Base-by-base conservation (phyloP, 1,140 invertebrate genomes). In the Penaeus chinensis region DNA sequence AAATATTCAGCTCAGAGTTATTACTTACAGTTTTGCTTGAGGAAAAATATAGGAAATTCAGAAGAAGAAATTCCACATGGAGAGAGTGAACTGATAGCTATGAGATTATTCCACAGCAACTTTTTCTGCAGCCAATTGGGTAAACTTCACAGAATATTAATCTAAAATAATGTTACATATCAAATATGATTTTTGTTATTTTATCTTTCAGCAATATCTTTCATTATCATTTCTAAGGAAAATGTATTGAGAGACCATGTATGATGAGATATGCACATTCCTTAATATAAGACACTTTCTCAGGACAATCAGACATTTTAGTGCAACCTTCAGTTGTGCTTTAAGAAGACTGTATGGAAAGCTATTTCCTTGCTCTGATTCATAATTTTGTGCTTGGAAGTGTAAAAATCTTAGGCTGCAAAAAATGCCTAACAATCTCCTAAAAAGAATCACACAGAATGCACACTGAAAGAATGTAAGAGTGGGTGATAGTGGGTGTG, bases 1-100 rank as follows among this genome's bases (percentile, higher is more conserved):
- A 79, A 61, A 80, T 80, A 79, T 85, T 79, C 77, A 87, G 62
- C 79, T 82, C 85, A 87, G 47, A 80, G 79, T 82, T 65, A 42
- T 82, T 87, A 87, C 85, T 87, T 87, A 87, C 85, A 87, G 85
- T 87, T 87, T 82, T 78, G 74, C 66, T 81, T 69, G 80, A 66
- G 74, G 54, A 62, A 60, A 66, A 79, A 85, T 61, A 85, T 85
- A 85, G 77, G 84, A 85, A 85, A 85, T 76, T 85, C 84, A 85
- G 84, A 76, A 54, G 84, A 85, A 47, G 84, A 77, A 77, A 85
- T 76, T 85, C 84, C 84, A 85, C 83, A 66, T 77, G 84, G 77
- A 85, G 84, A 85, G 84, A 85, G 78, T 80, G 80, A 82, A 87
- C 63, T 82, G 80, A 82, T 77, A 62, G 61, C 80, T 65, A 87